Evolutionary conservation across 2,888 invertebrate species (phyloP).

Genomic region (Eupithecia inturbata): DNA sequence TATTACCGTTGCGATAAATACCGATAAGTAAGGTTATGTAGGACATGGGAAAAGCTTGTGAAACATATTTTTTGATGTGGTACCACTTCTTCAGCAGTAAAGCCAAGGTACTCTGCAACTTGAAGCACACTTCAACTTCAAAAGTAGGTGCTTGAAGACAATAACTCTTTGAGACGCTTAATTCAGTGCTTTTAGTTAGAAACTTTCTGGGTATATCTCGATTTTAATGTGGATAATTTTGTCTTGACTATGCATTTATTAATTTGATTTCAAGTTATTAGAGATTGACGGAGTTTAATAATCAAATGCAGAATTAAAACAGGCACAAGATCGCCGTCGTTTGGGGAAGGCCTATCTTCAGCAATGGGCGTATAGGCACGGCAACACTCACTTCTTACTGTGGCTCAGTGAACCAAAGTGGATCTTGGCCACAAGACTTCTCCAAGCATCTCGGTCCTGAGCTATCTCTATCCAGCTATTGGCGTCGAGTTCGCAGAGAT

Average conservation of each 20-base stretch:
- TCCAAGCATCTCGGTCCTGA: too few species aligned
- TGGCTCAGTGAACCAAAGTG: too few species aligned
- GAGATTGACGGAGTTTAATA: background rate
- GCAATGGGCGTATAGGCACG: background rate
- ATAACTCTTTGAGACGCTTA: constrained; percentile 40
- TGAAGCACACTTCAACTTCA: constrained; percentile 37
- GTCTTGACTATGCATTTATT: background rate
- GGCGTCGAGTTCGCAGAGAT: too few species aligned
- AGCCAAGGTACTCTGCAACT: constrained; percentile 26
- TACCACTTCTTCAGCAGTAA: background rate
- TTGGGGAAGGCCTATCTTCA: background rate
- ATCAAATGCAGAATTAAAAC: background rate
- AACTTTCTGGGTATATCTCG: constrained; percentile 12
- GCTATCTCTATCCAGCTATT: too few species aligned
- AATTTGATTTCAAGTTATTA: background rate
- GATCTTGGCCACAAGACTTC: too few species aligned
- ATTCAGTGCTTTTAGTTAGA: constrained; percentile 18
- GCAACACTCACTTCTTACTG: too few species aligned
- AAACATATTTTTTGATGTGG: background rate
- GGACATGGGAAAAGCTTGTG: background rate
- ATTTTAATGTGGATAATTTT: constrained; percentile 12
- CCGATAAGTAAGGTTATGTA: background rate
- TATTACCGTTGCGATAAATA: background rate
- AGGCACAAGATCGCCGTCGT: background rate
- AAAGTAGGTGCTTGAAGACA: constrained; percentile 38